Evolutionary conservation across 1,140 invertebrate genomes (phyloP).

Genomic region (Chelonus insularis): DNA sequence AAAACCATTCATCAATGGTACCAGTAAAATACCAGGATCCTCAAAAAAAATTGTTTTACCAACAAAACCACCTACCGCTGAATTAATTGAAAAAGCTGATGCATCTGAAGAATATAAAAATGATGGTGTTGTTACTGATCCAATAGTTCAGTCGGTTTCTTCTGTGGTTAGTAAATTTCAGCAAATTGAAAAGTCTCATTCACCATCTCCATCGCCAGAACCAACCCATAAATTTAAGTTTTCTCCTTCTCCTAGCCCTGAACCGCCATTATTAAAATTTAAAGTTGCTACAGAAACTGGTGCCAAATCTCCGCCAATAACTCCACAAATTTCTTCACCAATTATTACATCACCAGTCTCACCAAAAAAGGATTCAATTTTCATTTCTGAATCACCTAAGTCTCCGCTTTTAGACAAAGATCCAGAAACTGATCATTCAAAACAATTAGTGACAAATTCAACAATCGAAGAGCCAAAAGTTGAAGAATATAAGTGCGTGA

Average conservation of each 20-base stretch:
- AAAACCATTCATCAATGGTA: slow-evolving; percentile 40
- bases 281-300: not conserved
- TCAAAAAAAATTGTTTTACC: slow-evolving; percentile 45
- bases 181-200: slow-evolving; percentile 49
- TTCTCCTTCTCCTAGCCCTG: slow-evolving; percentile 50
- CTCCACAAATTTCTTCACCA: slow-evolving; percentile 33
- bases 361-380: slow-evolving; percentile 33
- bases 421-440: too few species aligned
- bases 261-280: slow-evolving; percentile 33
- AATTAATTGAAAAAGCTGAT: slow-evolving; percentile 39
- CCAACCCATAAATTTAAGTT: slow-evolving; percentile 47
- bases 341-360: slow-evolving; percentile 41
- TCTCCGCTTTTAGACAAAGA: too few species aligned
- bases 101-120: slow-evolving; percentile 39
- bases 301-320: not conserved
- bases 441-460: not conserved
- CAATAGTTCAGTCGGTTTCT: slow-evolving; percentile 52
- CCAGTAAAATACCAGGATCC: slow-evolving; percentile 32
- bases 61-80: slow-evolving; percentile 37
- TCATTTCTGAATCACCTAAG: too few species aligned
- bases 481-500: not conserved
- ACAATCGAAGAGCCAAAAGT: not conserved
- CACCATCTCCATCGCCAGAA: slow-evolving; percentile 48
- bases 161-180: slow-evolving; percentile 56
- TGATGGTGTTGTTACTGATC: slow-evolving; percentile 50